Percentiles rank a stretch among this genome's conserved stretches.
These are phyloP conservation scores for Scaptomyza graminum DNA, from an alignment of 1,140 invertebrate genomes.

Conservation along the genomic window DNA sequence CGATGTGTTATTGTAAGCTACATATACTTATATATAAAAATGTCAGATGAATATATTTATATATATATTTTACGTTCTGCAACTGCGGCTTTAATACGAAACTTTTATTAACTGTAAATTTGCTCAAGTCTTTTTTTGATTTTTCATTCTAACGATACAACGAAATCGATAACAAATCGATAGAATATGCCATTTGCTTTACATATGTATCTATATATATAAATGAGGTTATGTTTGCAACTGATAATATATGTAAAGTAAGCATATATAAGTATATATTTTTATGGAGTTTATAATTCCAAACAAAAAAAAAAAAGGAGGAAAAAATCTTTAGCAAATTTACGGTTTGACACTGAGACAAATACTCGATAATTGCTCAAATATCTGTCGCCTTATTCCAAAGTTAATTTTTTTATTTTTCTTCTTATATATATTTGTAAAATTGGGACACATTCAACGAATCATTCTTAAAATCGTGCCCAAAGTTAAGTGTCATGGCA, in stretches of 20 bases:
- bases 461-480: slow-evolving; percentile 39
- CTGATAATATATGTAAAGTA: background rate
- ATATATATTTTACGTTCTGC: too few relatives aligned
- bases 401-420: background rate
- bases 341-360: slow-evolving; percentile 24
- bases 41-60: too few relatives aligned
- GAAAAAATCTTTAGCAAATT: slow-evolving; percentile 27
- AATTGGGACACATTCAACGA: slow-evolving; percentile 2
- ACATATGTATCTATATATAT: background rate
- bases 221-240: slow-evolving; percentile 15
- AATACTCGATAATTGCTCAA: slow-evolving; percentile 37
- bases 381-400: slow-evolving; percentile 14
- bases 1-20: slow-evolving; percentile 33
- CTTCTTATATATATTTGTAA: background rate
- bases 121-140: slow-evolving; percentile 23
- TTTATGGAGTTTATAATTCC: background rate
- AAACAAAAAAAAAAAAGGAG: background rate
- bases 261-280: background rate
- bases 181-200: slow-evolving; percentile 1
- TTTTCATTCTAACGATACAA: slow-evolving; percentile 25
- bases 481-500: slow-evolving; percentile 45
- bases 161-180: slow-evolving; percentile 15
- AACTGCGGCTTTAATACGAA: background rate
- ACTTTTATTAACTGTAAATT: slow-evolving; percentile 34
- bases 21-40: slow-evolving; percentile 1